These are phyloP conservation scores for Syngnathus floridae DNA, from an alignment of 2,113 vertebrate species.

Conservation along the genomic window DNA sequence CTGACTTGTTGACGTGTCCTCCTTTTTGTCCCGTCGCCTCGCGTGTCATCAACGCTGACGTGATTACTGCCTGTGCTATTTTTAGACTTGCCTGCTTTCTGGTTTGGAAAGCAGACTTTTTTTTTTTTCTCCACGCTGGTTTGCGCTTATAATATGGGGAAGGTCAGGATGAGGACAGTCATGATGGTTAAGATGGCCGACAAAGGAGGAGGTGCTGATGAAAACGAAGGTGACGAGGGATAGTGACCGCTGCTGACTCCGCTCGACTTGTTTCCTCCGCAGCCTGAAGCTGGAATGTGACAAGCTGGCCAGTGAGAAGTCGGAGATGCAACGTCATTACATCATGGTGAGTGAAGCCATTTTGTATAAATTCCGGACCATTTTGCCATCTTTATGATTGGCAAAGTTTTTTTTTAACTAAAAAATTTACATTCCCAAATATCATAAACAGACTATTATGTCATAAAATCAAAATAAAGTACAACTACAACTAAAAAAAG, in stretches of 20 bases:
- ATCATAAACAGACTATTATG: too few relatives aligned
- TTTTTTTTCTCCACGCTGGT: slow-evolving; percentile 4
- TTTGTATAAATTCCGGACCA: background rate
- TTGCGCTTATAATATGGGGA: background rate
- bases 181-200: slow-evolving; percentile 29
- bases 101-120: slow-evolving; percentile 26
- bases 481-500: too few relatives aligned
- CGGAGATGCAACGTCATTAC: slow-evolving; percentile 96
- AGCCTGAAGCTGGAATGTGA: slow-evolving; percentile 92
- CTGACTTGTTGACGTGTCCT: slow-evolving; percentile 56
- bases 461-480: too few relatives aligned
- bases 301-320: slow-evolving; percentile 94
- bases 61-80: slow-evolving; percentile 57
- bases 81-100: slow-evolving; percentile 40
- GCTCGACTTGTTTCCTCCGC: slow-evolving; percentile 25
- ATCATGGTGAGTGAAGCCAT: slow-evolving; percentile 82
- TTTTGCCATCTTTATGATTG: too few relatives aligned
- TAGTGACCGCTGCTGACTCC: slow-evolving; percentile 40
- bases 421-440: too few relatives aligned
- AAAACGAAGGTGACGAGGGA: slow-evolving; percentile 27
- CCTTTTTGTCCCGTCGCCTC: slow-evolving; percentile 61
- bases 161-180: slow-evolving; percentile 10
- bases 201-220: slow-evolving; percentile 12
- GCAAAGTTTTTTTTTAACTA: too few relatives aligned
- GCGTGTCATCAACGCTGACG: slow-evolving; percentile 54